Evolutionary conservation across 1,140 invertebrate genomes (phyloP).

Genomic region (Acromyrmex charruanus): DNA sequence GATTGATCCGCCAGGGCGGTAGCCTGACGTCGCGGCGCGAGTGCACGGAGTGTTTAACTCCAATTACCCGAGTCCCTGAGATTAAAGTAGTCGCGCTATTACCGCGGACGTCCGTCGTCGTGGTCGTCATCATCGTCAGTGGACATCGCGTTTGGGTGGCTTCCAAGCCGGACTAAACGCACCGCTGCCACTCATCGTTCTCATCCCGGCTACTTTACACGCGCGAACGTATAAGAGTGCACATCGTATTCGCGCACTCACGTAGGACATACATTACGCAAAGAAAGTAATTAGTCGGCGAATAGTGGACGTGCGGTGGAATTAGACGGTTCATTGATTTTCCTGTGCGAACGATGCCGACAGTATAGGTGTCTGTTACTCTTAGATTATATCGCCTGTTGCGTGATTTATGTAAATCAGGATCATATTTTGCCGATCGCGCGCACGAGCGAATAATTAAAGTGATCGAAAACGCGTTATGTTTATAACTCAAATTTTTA

Average conservation of each 20-base stretch:
- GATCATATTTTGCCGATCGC: not conserved
- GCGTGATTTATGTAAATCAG: slow-evolving; percentile 38
- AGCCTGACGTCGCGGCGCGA: slow-evolving; percentile 48
- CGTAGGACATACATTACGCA: slow-evolving; percentile 46
- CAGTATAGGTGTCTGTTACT: not conserved
- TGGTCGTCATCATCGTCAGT: not conserved
- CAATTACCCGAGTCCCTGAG: slow-evolving; percentile 66
- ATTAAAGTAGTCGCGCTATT: slow-evolving; percentile 73
- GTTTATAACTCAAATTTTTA: not conserved
- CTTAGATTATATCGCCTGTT: not conserved
- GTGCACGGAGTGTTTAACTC: slow-evolving; percentile 72
- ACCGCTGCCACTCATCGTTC: slow-evolving; percentile 20
- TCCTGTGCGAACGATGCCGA: not conserved
- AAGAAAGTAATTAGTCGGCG: slow-evolving; percentile 47
- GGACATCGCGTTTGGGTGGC: slow-evolving; percentile 32
- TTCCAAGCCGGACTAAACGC: slow-evolving; percentile 49
- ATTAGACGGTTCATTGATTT: slow-evolving; percentile 62
- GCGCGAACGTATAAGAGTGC: not conserved
- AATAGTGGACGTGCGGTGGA: slow-evolving; percentile 35
- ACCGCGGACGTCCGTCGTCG: slow-evolving; percentile 32
- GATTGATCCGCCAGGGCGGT: slow-evolving; percentile 70
- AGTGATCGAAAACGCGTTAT: not conserved
- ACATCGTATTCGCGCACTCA: slow-evolving; percentile 6
- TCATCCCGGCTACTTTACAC: slow-evolving; percentile 22
- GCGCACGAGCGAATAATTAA: slow-evolving; percentile 31